phyloP scores from a whole-genome alignment of 37 sponge, comb jelly and placozoan species.

The Corticium candelabrum region DNA sequence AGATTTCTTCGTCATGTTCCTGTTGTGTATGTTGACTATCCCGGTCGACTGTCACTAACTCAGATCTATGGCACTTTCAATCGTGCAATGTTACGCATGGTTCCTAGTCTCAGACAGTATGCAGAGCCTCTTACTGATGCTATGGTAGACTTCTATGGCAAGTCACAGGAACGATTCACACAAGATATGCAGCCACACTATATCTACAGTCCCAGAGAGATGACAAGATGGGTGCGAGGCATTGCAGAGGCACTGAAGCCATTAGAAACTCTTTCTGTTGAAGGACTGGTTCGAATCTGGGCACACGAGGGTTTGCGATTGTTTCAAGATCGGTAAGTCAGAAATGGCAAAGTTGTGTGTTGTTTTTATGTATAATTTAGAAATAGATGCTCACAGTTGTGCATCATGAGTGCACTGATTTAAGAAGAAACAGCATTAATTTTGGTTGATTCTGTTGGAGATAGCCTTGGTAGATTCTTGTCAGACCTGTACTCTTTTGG shows the following conservation, averaged over 20 bases:
- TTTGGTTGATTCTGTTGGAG: too few relatives aligned
- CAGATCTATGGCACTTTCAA: conserved; percentile 99
- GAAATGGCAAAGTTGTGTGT: not conserved
- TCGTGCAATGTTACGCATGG: conserved; percentile 85
- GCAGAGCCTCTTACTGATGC: conserved; percentile 94
- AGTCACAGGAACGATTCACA: conserved; percentile 91
- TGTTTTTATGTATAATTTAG: too few relatives aligned
- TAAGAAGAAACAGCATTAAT: too few relatives aligned
- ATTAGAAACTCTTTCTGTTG: conserved; percentile 72
- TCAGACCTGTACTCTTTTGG: too few relatives aligned
- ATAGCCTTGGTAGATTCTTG: too few relatives aligned
- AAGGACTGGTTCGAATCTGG: conserved; percentile 93
- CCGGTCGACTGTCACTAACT: conserved; percentile 71
- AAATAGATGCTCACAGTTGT: too few relatives aligned
- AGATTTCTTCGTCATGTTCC: conserved; percentile 97
- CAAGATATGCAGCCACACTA: conserved; percentile 99
- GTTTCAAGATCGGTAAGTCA: conserved; percentile 77
- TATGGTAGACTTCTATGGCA: conserved; percentile 93
- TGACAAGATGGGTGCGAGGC: conserved; percentile 97
- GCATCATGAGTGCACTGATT: too few relatives aligned
- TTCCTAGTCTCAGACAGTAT: conserved; percentile 76
- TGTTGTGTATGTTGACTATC: conserved; percentile 97
- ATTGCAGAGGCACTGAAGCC: conserved; percentile 87
- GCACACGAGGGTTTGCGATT: conserved; percentile 93
- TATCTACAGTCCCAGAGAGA: conserved; percentile 95